Base-by-base conservation (phyloP, 2,888 invertebrate genomes). In the Labia minor region DNA sequence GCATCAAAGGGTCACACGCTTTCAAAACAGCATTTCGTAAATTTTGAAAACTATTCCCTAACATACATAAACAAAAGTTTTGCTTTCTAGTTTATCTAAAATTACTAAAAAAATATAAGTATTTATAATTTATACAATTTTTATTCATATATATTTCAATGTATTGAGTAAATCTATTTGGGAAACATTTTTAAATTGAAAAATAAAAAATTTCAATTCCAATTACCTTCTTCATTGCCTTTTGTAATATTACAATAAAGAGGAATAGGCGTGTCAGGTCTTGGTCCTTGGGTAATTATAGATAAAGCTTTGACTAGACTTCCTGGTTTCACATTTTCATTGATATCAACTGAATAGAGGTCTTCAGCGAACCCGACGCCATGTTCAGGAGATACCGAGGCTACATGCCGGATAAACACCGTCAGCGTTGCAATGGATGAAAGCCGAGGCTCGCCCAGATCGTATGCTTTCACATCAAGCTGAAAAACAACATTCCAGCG, bases 281-380 rank as follows among this genome's bases (percentile, higher is more conserved):
- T 86, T 63, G 86, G 83, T 70, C 85, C 80, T 71, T 85, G 86
- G 75, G 90, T 90, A 69, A 90, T 83, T 10, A 92, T 85, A 0
- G 89, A 86, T 65, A 93, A 76, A 3, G 83, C 82, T 74, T 89
- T 85, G 10, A 92, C 81, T 16, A 87, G 76, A 1, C 86, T 84
- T 16, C 86, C 86, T 63, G 85, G 82, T 0, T 81, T 79, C 0
- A 87, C 83, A 76, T 91, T 88, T 77, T 95, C 95, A 0, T 87
- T 85, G 0, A 95, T 82, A 68, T 92, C 89, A 1, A 91, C 86
- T 64, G 88, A 89, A 75, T 93, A 95, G 0, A 88, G 83, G 64
- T 89, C 90, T 74, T 95, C 94, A 4, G 90, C 90, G 75, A 95
- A 95, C 1, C 94, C 89, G 21, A 95, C 80, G 0, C 91, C 91